Conservation (phyloP, 2,888 invertebrate species). For the Tetranychus piercei region DNA sequence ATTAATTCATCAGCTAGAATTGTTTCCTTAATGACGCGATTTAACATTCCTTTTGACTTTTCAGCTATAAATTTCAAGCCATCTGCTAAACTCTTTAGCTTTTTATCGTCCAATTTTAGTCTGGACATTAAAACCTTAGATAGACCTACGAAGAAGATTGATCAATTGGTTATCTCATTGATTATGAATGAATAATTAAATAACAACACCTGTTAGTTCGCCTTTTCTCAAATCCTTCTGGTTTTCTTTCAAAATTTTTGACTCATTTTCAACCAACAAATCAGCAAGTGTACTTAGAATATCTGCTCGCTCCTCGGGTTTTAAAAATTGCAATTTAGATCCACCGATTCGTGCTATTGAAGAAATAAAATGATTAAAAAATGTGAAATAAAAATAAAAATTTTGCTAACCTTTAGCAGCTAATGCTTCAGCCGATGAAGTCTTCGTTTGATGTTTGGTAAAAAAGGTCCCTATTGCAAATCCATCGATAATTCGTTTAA, state of each 20-base stretch:
- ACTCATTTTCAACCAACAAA: conserved; percentile 55
- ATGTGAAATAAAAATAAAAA: too few relatives aligned
- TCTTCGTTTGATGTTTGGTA: conserved; percentile 48
- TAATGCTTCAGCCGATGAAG: conserved; percentile 63
- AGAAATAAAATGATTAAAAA: too few relatives aligned
- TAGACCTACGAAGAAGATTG: conserved; percentile 37
- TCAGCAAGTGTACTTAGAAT: conserved; percentile 76
- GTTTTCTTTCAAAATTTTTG: conserved; percentile 73
- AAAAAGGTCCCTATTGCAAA: conserved; percentile 96
- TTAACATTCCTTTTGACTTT: conserved; percentile 30
- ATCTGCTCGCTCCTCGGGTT: conserved; percentile 59
- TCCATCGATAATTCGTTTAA: conserved; percentile 76
- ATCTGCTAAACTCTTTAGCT: conserved; percentile 61
- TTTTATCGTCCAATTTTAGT: conserved; percentile 58
- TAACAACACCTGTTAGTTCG: conserved; percentile 31
- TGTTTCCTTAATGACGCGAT: conserved; percentile 50
- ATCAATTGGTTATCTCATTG: background rate
- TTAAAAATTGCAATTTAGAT: conserved; percentile 55
- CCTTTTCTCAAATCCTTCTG: conserved; percentile 67
- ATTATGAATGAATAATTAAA: background rate
- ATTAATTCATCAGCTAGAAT: conserved; percentile 61
- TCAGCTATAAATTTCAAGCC: conserved; percentile 29
- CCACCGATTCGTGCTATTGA: conserved; percentile 67
- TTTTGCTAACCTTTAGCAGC: conserved; percentile 60
- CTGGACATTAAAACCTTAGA: conserved; percentile 64